Evolutionary conservation across 2,113 vertebrate species (phyloP), one percentile per base, ranked within the genome.

Genomic region (Hyla sarda): DNA sequence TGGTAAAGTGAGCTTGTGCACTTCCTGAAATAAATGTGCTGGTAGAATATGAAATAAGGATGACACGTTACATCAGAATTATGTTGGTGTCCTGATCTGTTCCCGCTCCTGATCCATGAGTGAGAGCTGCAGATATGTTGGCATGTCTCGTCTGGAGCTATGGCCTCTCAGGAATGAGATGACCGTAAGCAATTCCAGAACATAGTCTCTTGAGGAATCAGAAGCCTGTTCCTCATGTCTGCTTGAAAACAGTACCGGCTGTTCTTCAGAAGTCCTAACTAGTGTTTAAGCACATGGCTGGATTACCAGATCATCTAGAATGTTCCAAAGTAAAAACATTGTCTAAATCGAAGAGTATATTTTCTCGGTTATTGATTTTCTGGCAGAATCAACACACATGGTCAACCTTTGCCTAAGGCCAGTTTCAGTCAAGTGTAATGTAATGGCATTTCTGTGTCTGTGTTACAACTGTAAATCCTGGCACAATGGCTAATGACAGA

Each of bases 141-240:
- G 56, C n/a, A 45, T 34, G 37, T 30, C 52, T 86, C 56, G 34
- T 41, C 79, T 19, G 25, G 54, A 30, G 16, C 56, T 50, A 48
- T 71, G 81, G 62, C 82, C 82, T 69, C 73, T 72, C 28, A 17
- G 41, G 50, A 79, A 71, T 87, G 54, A 50, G 47, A 45, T 71
- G 73, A 34, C 30, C 25, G 32, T 56, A 56, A 87, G 52, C 74
- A 60, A 34, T 79, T 85, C 58, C 21, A 58, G 62, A 32, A 72
- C 62, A 78, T 16, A 25, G 14, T 65, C 45, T 83, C 56, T 69
- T 77, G n/a, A 72, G 45, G 28, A 82, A 41, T 67, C 58, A 48
- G 34, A 50, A 10, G 13, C 50, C 19, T 45, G 56, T 48, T 17
- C 50, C 60, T 37, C 48, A 60, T 52, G 62, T 71, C 37, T 30